Evolutionary conservation across 1,140 invertebrate genomes (phyloP), one percentile per base, ranked within the genome.

Genomic region (Drosophila carrolli): DNA sequence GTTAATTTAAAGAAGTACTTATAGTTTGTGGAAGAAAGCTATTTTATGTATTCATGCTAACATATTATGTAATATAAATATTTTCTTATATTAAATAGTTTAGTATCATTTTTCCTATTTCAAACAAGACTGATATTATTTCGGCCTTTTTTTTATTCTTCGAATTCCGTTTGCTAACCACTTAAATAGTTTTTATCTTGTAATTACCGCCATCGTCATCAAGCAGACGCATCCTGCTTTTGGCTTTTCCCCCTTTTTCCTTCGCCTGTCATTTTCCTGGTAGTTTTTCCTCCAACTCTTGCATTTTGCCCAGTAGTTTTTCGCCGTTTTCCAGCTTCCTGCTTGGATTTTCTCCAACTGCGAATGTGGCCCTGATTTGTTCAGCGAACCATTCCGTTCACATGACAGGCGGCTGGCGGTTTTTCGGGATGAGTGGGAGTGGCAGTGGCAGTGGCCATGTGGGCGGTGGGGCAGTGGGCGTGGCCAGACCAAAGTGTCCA

Each of bases 131-230:
- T 4, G 23, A 27, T 29, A 50, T 16, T 32, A 32, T 29, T 41
- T 32, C 1, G n/a, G 13, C 27, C 37, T n/a, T 29, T 58, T 58
- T 16, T 32, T 35, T 29, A 8, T 44, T 57, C n/a, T 32, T 11
- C 37, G 14, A 32, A 43, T 43, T 60, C 54, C 76, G 44, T 44
- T 62, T 51, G 58, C 54, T 48, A 75, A 81, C 75, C 83, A 88
- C 83, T 86, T 88, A 79, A 82, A 86, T 88, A 86, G 83, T 86
- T 86, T 82, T 89, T 88, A 88, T 88, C 84, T 80, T 83, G 80
- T 89, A 89, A 89, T 89, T 89, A 89, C 84, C 80, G 79, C 76
- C 76, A 78, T 75, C 86, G 84, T 83, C 81, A 67, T 70, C 81
- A 65, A 65, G 78, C 83, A 83, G 84, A 83, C 84, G 74, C 84